Conservation (phyloP, 92 coral and sea anemone genomes). For the Actinernus sp. region DNA sequence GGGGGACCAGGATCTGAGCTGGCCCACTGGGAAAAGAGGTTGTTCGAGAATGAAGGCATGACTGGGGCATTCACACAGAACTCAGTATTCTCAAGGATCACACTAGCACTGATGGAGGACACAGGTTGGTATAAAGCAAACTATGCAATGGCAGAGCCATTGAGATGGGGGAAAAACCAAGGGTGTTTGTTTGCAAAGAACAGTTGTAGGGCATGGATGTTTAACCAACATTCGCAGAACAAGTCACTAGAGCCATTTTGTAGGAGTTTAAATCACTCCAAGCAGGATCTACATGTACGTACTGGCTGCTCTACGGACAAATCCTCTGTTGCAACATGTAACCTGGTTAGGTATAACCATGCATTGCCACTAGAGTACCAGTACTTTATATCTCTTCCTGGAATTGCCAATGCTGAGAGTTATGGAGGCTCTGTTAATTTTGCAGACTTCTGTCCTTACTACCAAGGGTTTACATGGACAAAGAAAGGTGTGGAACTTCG, state of each 20-base stretch:
- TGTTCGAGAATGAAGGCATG: constrained; percentile 99
- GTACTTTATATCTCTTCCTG: constrained; percentile 78
- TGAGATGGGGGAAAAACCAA: constrained; percentile 89
- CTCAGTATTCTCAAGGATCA: constrained; percentile 88
- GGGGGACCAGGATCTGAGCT: constrained; percentile 81
- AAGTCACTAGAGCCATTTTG: constrained; percentile 79
- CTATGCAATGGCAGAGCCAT: constrained; percentile 86
- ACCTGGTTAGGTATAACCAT: constrained; percentile 60
- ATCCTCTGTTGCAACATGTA: constrained; percentile 84
- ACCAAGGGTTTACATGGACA: constrained; percentile 89
- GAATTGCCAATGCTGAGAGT: constrained; percentile 20
- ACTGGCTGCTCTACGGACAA: constrained; percentile 78
- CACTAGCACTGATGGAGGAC: constrained; percentile 96
- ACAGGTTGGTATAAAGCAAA: constrained; percentile 94
- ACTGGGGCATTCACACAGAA: constrained; percentile 93
- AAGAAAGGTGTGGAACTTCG: constrained; percentile 57
- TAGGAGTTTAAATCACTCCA: constrained; percentile 15
- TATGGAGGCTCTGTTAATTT: constrained; percentile 86
- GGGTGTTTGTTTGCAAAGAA: constrained; percentile 92
- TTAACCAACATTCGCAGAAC: constrained; percentile 34
- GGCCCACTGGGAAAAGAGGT: constrained; percentile 97
- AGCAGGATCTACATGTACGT: constrained; percentile 25
- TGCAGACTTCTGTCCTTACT: constrained; percentile 95
- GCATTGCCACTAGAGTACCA: constrained; percentile 79
- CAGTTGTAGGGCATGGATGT: constrained; percentile 98